Evolutionary conservation across 1,140 invertebrate genomes (phyloP).

Genomic region (Sycophaga agraensis): DNA sequence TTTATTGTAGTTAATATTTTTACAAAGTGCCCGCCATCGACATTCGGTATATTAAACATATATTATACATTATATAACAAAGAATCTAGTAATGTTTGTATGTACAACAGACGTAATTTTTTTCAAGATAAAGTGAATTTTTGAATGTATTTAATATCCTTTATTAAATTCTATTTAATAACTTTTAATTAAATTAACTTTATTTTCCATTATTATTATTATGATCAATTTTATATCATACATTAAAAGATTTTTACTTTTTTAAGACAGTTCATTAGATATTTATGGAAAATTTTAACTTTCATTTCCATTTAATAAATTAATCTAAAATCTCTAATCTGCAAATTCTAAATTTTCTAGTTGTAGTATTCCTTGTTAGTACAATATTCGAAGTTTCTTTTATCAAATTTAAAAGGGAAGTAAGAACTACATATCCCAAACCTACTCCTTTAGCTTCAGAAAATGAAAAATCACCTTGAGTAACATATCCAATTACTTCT

Average conservation of each 20-base stretch:
- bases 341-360: constrained; percentile 56
- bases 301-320: neutral
- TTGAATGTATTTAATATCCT: too few species aligned
- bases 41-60: too few species aligned
- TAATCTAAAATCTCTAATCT: constrained; percentile 48
- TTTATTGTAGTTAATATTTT: too few species aligned
- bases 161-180: too few species aligned
- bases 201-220: too few species aligned
- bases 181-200: too few species aligned
- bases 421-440: constrained; percentile 68
- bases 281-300: neutral
- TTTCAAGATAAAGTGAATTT: too few species aligned
- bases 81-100: too few species aligned
- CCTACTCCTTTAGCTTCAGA: constrained; percentile 65
- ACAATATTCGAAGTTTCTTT: constrained; percentile 44
- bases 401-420: constrained; percentile 59
- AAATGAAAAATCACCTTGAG: constrained; percentile 70
- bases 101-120: too few species aligned
- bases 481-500: constrained; percentile 74
- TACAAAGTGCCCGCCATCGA: too few species aligned
- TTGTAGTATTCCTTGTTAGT: constrained; percentile 56
- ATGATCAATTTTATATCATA: neutral
- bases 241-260: constrained; percentile 18
- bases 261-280: neutral
- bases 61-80: too few species aligned